Conservation (phyloP, 2,888 invertebrate species). For the Meloe dianella region DNA sequence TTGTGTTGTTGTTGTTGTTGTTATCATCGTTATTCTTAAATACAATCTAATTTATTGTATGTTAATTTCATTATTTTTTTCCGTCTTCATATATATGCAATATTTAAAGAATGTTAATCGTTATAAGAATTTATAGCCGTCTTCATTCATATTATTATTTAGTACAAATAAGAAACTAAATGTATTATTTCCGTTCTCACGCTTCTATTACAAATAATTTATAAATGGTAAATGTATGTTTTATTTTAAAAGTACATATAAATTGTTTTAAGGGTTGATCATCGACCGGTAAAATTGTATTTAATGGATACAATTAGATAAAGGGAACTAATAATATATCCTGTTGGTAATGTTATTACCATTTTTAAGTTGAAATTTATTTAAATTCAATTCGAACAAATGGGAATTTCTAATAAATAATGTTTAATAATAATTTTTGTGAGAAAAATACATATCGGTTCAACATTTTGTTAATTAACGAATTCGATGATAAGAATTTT, state of each 20-base stretch:
- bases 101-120: conserved; percentile 5
- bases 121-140: conserved; percentile 4
- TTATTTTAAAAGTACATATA: not conserved
- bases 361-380: not conserved
- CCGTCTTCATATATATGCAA: not conserved
- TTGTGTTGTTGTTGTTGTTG: not conserved
- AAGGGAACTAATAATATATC: not conserved
- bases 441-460: no score
- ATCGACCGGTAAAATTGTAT: not conserved
- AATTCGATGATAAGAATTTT: no score
- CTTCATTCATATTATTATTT: not conserved
- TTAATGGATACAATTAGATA: not conserved
- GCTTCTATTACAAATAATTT: not conserved
- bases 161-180: not conserved
- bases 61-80: not conserved
- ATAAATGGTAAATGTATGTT: conserved; percentile 1
- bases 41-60: not conserved
- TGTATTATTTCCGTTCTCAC: conserved; percentile 15
- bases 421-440: no score
- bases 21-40: not conserved
- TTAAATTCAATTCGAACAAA: not conserved
- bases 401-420: no score
- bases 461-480: no score
- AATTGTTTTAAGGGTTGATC: conserved; percentile 7
- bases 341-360: not conserved